Conservation (phyloP, 2,113 vertebrate species). For the Eulemur macaco region DNA sequence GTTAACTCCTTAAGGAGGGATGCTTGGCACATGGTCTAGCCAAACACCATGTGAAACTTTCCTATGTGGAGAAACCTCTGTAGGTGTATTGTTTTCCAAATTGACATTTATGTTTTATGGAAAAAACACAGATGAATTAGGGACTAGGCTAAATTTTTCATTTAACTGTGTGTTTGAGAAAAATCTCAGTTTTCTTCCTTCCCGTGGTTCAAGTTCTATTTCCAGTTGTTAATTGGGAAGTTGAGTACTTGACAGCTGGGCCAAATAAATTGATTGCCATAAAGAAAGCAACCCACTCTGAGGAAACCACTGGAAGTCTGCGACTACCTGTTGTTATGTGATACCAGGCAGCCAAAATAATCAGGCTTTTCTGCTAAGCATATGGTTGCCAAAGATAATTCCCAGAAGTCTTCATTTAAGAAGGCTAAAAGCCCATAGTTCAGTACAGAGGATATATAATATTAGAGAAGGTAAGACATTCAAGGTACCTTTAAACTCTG, state of each 20-base stretch:
- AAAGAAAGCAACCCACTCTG: neutral
- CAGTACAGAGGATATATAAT: neutral
- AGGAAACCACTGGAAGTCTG: neutral
- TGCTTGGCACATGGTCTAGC: neutral
- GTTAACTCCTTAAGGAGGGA: neutral
- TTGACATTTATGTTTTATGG: conserved; percentile 7
- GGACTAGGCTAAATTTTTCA: conserved; percentile 23
- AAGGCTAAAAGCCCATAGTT: neutral
- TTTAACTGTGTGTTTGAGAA: conserved; percentile 49
- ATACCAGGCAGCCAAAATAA: conserved; percentile 1
- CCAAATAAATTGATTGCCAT: neutral
- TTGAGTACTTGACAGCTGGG: neutral
- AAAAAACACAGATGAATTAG: conserved; percentile 2
- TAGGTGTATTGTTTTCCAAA: conserved; percentile 46
- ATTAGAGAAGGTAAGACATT: neutral
- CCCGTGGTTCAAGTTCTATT: conserved; percentile 16
- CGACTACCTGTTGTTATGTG: conserved; percentile 30
- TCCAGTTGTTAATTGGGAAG: conserved; percentile 42
- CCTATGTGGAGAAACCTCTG: neutral
- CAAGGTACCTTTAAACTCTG: neutral
- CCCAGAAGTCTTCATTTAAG: neutral
- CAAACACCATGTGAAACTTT: neutral
- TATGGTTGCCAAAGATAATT: conserved; percentile 34
- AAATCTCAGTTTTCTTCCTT: conserved; percentile 40
- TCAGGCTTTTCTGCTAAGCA: neutral